Base-by-base conservation (phyloP, 2,888 invertebrate genomes). In the Xestoiulus laeticollis region DNA sequence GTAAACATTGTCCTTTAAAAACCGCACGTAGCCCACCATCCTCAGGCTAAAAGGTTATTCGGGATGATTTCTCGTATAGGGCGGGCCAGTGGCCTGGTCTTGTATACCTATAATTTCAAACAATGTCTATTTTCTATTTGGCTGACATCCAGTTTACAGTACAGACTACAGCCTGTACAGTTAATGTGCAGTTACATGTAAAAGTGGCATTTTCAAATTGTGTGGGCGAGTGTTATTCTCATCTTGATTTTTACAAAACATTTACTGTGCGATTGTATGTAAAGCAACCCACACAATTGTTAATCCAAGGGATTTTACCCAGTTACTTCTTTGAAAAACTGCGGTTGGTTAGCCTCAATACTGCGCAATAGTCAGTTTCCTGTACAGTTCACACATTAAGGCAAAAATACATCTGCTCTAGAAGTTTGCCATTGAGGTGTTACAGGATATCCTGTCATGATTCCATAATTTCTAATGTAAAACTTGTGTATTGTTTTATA, bases 101-200 rank as follows among this genome's bases (percentile, higher is more conserved):
- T 59, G 48, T 59, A n/a, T 59, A 19, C n/a, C 59, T 59, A n/a
- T 59, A 48, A 16, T 10, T 48, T 12, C 16, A 48, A 48, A 59
- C 59, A 59, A 48, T 59, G 59, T n/a, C 59, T n/a, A 59, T 59
- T 59, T 19, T 59, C 19, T 59, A 59, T 59, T 59, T 59, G 59
- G 59, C 59, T 16, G 59, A n/a, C n/a, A 19, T 59, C 59, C 59
- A 59, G 59, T 1, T 3, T 48, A 48, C 48, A 12, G 48, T 48
- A 38, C 38, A 38, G n/a, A n/a, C n/a, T 43, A 16, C 16, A 48
- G 8, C 3, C 16, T 14, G 16, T 48, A 48, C 48, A n/a, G 59
- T 59, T 59, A 59, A n/a, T 59, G 59, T 59, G 3, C 3, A n/a
- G 59, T 59, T 59, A n/a, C 3, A 16, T 59, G 19, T 59, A 59